Conservation (phyloP, 2,113 vertebrate genomes). For the Tachysurus fulvidraco region DNA sequence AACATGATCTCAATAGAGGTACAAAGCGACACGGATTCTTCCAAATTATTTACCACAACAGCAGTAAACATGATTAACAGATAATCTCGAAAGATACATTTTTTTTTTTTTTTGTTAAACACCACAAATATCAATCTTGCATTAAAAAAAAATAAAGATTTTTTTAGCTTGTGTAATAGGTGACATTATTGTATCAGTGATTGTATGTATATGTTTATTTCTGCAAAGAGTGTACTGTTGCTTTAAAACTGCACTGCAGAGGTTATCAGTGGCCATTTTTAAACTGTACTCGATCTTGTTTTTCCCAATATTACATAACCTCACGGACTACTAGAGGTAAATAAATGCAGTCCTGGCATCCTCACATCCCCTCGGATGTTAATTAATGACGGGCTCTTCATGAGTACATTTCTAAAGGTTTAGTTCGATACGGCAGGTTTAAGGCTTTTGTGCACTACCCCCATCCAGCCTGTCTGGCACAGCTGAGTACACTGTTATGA, state of each 20-base stretch:
- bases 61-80: not conserved
- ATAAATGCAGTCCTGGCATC: not conserved
- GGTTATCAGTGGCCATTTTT: conserved; percentile 33
- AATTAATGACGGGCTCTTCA: not conserved
- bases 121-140: not conserved
- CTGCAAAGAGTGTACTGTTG: not conserved
- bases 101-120: not conserved
- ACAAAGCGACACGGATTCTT: conserved; percentile 22
- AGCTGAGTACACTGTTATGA: conserved; percentile 22
- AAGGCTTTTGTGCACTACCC: conserved; percentile 28
- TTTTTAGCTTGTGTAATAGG: not conserved
- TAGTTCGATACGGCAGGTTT: conserved; percentile 13
- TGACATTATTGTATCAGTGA: not conserved
- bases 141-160: not conserved
- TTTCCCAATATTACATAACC: conserved; percentile 16
- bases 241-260: conserved; percentile 40
- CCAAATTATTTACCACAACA: not conserved
- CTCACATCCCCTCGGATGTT: not conserved
- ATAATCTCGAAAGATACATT: too few relatives aligned
- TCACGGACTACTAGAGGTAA: not conserved
- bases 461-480: conserved; percentile 32
- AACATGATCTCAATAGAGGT: not conserved
- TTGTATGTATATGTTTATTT: not conserved
- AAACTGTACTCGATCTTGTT: not conserved
- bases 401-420: not conserved